Evolutionary conservation across 2,797 vertebrate genomes (phyloP).

Genomic region (Coilia nasus): DNA sequence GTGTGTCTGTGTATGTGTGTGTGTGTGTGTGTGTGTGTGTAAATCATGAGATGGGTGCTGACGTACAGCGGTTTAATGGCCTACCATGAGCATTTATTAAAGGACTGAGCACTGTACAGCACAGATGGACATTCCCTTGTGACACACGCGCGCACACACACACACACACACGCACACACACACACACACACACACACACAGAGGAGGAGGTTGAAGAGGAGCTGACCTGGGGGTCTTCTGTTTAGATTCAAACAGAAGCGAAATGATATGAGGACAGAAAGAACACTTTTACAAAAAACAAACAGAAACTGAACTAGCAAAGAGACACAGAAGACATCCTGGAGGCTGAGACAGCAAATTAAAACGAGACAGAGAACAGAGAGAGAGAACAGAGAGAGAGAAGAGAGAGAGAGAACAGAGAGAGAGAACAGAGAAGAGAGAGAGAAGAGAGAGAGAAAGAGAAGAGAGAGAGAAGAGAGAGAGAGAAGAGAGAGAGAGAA

Average conservation of each 20-base stretch:
- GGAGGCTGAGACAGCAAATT: not conserved
- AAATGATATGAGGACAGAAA: not conserved
- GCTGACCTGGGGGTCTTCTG: not conserved
- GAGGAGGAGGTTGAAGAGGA: not conserved
- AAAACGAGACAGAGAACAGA: too few relatives aligned
- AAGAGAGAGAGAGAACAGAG: too few relatives aligned
- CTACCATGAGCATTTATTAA: conserved; percentile 24
- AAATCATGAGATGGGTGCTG: not conserved
- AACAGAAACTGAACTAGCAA: conserved; percentile 1
- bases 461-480: too few relatives aligned
- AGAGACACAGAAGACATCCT: not conserved
- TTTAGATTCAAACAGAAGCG: not conserved
- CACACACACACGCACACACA: not conserved
- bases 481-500: too few relatives aligned
- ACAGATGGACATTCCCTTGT: conserved; percentile 3
- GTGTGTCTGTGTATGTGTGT: too few relatives aligned
- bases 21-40: not conserved
- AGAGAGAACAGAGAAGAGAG: too few relatives aligned
- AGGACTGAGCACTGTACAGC: not conserved
- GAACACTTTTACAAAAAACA: conserved; percentile 1
- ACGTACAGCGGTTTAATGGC: conserved; percentile 10
- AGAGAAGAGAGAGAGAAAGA: too few relatives aligned
- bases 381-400: too few relatives aligned
- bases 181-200: not conserved
- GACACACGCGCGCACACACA: conserved; percentile 9